These are phyloP conservation scores for Intellagama lesueurii DNA, from an alignment of 2,797 vertebrate genomes.

Conservation along the genomic window DNA sequence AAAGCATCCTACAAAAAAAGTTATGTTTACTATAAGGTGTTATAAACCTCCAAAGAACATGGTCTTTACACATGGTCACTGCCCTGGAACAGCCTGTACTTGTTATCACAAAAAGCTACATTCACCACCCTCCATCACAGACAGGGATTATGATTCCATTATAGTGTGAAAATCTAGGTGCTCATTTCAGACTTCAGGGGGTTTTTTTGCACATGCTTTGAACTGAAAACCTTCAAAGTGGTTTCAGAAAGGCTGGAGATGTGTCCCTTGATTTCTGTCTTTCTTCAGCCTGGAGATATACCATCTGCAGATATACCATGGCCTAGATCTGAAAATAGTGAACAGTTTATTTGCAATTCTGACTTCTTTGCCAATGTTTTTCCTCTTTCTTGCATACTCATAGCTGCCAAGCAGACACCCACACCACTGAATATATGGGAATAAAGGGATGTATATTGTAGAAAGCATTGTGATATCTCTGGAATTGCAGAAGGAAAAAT, in stretches of 20 bases:
- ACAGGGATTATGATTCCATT: not conserved
- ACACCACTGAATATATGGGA: not conserved
- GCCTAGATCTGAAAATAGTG: not conserved
- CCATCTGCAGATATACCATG: not conserved
- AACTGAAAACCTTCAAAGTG: not conserved
- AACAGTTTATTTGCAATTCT: not conserved
- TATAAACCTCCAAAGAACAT: not conserved
- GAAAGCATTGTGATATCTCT: not conserved
- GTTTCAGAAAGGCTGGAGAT: not conserved
- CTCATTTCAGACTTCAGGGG: not conserved
- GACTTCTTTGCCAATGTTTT: not conserved
- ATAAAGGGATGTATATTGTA: not conserved
- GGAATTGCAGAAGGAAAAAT: not conserved
- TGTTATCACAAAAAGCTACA: not conserved
- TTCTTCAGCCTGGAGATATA: not conserved
- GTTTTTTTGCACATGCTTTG: not conserved
- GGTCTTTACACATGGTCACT: not conserved
- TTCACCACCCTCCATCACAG: not conserved
- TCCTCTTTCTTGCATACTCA: not conserved
- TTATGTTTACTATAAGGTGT: not conserved
- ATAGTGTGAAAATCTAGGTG: not conserved
- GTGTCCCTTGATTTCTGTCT: not conserved
- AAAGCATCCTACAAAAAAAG: not conserved
- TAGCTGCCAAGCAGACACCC: not conserved
- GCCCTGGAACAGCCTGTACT: not conserved